Percentiles rank a stretch among this genome's conserved stretches.
phyloP scores from a whole-genome alignment of 2,113 vertebrate genomes.

The Machaerirhynchus nigripectus region DNA sequence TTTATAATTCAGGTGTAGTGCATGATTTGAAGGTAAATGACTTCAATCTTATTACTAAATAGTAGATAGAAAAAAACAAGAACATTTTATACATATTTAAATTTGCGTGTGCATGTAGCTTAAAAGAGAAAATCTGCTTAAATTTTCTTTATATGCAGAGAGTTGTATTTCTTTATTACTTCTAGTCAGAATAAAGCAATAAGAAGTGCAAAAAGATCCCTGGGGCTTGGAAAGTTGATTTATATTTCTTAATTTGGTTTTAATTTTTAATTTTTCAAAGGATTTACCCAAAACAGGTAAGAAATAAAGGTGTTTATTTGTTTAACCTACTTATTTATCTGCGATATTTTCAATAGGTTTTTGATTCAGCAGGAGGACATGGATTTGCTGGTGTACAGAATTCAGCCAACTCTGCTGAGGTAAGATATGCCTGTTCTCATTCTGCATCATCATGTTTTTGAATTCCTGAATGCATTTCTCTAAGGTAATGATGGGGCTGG shows the following conservation, averaged over 20 bases:
- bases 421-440: not conserved
- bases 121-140: not conserved
- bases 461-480: not conserved
- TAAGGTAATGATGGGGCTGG: not conserved
- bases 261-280: not conserved
- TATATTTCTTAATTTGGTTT: not conserved
- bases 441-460: not conserved
- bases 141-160: not conserved
- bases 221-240: not conserved
- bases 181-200: not conserved
- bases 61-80: not conserved
- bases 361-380: constrained; percentile 80
- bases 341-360: constrained; percentile 73
- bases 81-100: not conserved
- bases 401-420: constrained; percentile 73
- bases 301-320: not conserved
- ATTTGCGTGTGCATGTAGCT: not conserved
- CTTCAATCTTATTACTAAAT: not conserved
- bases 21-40: not conserved
- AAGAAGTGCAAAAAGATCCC: not conserved
- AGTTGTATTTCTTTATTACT: not conserved
- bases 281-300: not conserved
- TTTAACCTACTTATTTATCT: not conserved
- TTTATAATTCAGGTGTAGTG: not conserved
- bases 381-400: constrained; percentile 62